Evolutionary conservation across 2,113 vertebrate species (phyloP).

Genomic region (Carassius gibelio): DNA sequence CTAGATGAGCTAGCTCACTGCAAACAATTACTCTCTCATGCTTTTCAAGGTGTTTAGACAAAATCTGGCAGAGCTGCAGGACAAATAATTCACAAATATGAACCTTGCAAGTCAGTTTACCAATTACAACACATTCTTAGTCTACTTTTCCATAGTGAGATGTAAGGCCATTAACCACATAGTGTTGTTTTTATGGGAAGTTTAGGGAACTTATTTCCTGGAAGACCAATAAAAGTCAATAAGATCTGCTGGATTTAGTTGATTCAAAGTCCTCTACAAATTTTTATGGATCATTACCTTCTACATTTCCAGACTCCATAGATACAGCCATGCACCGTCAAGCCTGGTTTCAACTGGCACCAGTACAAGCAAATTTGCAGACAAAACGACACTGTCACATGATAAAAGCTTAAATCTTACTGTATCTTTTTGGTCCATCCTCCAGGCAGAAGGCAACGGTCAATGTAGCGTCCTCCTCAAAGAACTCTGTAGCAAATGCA

Average conservation of each 20-base stretch:
- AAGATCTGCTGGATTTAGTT: background rate
- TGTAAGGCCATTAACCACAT: background rate
- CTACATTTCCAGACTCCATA: background rate
- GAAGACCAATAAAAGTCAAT: conserved; percentile 6
- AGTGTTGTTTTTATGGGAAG: background rate
- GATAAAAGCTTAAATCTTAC: conserved; percentile 78
- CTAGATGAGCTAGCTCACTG: background rate
- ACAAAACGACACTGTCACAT: background rate
- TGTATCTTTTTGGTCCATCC: conserved; percentile 99
- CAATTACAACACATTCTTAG: background rate
- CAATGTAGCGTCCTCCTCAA: conserved; percentile 97
- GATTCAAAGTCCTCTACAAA: background rate
- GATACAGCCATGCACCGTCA: background rate
- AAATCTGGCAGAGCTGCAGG: background rate
- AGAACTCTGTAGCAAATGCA: conserved; percentile 97
- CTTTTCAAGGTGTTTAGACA: background rate
- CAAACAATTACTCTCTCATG: background rate
- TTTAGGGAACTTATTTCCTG: conserved; percentile 2
- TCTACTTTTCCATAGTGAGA: background rate
- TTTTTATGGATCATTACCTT: conserved; percentile 6
- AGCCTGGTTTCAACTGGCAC: background rate
- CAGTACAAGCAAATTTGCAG: background rate
- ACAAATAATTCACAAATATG: background rate
- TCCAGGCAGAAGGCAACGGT: conserved; percentile 99
- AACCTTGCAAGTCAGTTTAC: background rate